Conservation (phyloP, 2,113 vertebrate species). For the Trinectes maculatus region DNA sequence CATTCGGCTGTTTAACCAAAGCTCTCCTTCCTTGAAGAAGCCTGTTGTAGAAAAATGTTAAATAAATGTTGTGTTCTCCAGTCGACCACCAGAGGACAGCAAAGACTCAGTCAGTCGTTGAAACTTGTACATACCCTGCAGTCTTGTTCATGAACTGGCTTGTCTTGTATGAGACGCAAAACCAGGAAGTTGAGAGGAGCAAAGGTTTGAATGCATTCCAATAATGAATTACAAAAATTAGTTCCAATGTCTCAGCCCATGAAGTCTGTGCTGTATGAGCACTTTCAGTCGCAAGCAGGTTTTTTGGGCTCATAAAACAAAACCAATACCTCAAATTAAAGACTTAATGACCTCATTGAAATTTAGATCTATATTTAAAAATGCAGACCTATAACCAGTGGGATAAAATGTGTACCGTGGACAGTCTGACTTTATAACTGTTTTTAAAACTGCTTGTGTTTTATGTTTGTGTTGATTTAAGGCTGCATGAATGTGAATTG, state of each 20-base stretch:
- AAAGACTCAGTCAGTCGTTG: constrained; percentile 34
- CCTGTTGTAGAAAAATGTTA: not conserved
- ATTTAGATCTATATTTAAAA: not conserved
- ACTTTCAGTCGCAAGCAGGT: not conserved
- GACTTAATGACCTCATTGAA: not conserved
- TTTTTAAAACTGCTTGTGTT: constrained; percentile 4
- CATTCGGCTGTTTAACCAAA: not conserved
- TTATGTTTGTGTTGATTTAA: constrained; percentile 16
- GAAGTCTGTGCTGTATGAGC: not conserved
- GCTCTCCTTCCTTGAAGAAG: not conserved
- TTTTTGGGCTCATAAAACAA: not conserved
- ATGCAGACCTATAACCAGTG: not conserved
- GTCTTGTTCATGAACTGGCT: constrained; percentile 20
- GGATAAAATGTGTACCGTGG: not conserved
- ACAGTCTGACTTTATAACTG: not conserved
- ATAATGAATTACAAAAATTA: too few relatives aligned
- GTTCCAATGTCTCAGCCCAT: too few relatives aligned
- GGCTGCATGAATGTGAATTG: constrained; percentile 9
- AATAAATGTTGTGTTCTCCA: not conserved
- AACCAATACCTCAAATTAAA: not conserved
- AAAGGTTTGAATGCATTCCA: constrained; percentile 17
- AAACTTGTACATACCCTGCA: not conserved
- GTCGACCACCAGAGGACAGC: constrained; percentile 74
- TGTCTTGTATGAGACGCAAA: constrained; percentile 10
- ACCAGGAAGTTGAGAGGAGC: constrained; percentile 40